A percentile compares a stretch with the other conserved stretches of the same genome.
phyloP scores from a whole-genome alignment of 2,888 invertebrate species.

The Auanema sp. region DNA sequence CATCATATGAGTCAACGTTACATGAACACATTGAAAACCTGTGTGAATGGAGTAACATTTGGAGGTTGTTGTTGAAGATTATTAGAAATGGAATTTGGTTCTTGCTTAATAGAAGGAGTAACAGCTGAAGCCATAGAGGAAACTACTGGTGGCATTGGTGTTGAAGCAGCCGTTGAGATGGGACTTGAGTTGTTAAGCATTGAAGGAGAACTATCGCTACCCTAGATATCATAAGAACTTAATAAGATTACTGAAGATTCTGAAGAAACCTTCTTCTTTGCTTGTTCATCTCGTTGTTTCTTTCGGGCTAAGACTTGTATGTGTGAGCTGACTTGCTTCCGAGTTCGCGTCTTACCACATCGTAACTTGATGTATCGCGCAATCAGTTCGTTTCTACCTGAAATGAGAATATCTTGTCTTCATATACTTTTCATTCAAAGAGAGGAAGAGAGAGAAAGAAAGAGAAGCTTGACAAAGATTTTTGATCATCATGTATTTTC shows the following conservation, averaged over 20 bases:
- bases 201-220: not conserved
- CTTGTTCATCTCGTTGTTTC: conserved; percentile 95
- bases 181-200: not conserved
- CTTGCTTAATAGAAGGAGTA: not conserved
- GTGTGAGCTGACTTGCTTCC: conserved; percentile 99
- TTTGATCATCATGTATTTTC: no score
- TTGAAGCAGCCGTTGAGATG: conserved; percentile 7
- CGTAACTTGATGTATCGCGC: conserved; percentile 99
- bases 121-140: conserved; percentile 70
- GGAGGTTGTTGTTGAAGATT: no score
- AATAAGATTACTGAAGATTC: not conserved
- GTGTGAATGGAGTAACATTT: no score
- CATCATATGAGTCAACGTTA: no score
- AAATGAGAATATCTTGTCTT: no score
- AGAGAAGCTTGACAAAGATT: no score
- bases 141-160: conserved; percentile 66
- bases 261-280: conserved; percentile 81
- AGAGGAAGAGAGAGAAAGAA: no score
- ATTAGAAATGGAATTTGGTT: no score
- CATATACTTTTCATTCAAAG: no score
- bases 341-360: conserved; percentile 97
- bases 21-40: no score
- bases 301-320: conserved; percentile 98
- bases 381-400: conserved; percentile 99
- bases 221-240: not conserved